Evolutionary conservation across 2,888 invertebrate genomes (phyloP).

Genomic region (Shargacucullia verbasci): DNA sequence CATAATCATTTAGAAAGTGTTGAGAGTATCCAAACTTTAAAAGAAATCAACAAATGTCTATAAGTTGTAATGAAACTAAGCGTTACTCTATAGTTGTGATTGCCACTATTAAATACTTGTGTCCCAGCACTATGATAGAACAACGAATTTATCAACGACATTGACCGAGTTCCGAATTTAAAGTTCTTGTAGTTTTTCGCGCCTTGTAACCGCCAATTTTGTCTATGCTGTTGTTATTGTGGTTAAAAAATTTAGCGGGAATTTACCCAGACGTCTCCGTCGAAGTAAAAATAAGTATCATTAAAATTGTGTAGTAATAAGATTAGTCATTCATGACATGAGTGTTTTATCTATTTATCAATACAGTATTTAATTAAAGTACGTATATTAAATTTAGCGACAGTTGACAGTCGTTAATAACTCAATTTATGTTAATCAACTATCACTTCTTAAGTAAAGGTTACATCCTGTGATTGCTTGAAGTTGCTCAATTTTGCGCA

Average conservation of each 20-base stretch:
- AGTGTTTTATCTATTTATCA: constrained; percentile 14
- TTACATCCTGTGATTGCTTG: constrained; percentile 37
- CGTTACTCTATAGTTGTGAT: background rate
- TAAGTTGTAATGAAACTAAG: too few relatives aligned
- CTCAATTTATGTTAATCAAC: constrained; percentile 38
- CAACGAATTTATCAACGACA: constrained; percentile 43
- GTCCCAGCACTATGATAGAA: constrained; percentile 18
- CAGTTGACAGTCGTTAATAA: constrained; percentile 37
- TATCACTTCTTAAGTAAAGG: constrained; percentile 31
- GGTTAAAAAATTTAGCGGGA: too few relatives aligned
- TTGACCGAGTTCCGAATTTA: constrained; percentile 49
- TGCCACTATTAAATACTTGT: constrained; percentile 13
- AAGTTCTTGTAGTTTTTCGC: constrained; percentile 31
- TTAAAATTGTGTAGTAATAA: background rate
- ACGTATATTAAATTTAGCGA: constrained; percentile 30
- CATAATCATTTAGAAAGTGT: background rate
- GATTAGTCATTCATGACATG: too few relatives aligned
- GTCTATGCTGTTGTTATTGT: too few relatives aligned
- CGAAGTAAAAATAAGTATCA: too few relatives aligned
- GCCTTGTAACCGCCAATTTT: constrained; percentile 21
- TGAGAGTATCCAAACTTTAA: too few relatives aligned
- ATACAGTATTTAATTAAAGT: constrained; percentile 25
- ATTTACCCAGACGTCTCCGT: too few relatives aligned
- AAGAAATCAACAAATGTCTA: too few relatives aligned
- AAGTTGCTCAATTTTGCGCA: background rate